Evolutionary conservation across 2,113 vertebrate genomes (phyloP), one percentile per base, ranked within the genome.

Genomic region (Cranoglanis bouderius): DNA sequence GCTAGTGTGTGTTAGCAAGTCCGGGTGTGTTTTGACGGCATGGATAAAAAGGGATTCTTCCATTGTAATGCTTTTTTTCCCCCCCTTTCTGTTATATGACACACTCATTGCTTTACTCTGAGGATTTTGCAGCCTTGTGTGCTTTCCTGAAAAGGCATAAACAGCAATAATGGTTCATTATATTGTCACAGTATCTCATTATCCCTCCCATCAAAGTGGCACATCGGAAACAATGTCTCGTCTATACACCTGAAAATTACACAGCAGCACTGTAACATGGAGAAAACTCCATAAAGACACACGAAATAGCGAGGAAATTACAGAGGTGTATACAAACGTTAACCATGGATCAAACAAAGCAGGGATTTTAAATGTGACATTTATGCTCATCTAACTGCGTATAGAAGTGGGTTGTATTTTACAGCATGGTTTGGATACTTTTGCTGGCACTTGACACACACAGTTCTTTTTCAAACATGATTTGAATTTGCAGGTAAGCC

Each of bases 141-240:
- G 13, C 10, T 43, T 85, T 51, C 43, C 29, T 67, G n/a, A 75
- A 86, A 80, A 32, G 9, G n/a, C n/a, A 63, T 43, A 70, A 38
- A 70, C 65, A 82, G 63, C 24, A 77, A 61, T 35, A 32, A 67
- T 24, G 55, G 81, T 90, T 82, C 59, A 85, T 88, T 85, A 85
- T 72, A 70, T 57, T 90, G 55, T 53, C 72, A 78, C 29, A 85
- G 80, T 85, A 77, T 78, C 82, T 84, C 70, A 81, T 87, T 86
- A 87, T 77, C 82, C 74, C 72, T n/a, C 6, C 14, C 43, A 55
- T 80, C 72, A 18, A 40, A 46, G 29, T 59, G n/a, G 21, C 70
- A 74, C 63, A 9, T 49, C 38, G 35, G 35, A 14, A 84, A 84
- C 67, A 84, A 84, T 67, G 57, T 57, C 77, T 87, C 32, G 8